Base-by-base conservation (phyloP, 2,797 vertebrate genomes). In the Anas capensis region DNA sequence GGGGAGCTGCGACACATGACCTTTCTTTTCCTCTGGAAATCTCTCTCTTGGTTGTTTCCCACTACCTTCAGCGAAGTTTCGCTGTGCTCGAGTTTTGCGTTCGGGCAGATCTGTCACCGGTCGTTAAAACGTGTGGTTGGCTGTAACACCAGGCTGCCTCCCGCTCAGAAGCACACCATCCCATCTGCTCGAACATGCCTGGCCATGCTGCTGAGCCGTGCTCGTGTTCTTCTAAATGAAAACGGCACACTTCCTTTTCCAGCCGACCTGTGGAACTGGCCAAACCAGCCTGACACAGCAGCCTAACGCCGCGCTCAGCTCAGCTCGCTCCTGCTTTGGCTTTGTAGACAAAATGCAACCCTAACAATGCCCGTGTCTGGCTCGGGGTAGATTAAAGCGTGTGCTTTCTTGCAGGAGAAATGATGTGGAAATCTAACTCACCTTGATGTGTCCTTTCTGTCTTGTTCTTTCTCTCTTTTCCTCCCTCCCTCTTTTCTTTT, bases 371-470 rank as follows among this genome's bases (percentile, higher is more conserved):
- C 77, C 68, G 86, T 91, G 90, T 96, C 95, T 97, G 92, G 96
- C 97, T 98, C 53, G 5, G 73, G 88, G 88, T 97, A 97, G 97
- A 97, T 97, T 97, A 97, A 98, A 98, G 96, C 97, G 46, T 97
- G 98, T 97, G 97, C 97, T 97, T 97, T 97, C 97, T 97, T 97
- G 97, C 95, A 96, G 97, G 94, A 97, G 97, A 98, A 98, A 98
- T 97, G 84, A 98, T 98, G 98, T 98, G 98, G 98, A 99, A 99
- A 98, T 98, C 94, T 98, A 98, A 98, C 98, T 99, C 97, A 98
- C 98, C 98, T 99, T 98, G 97, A 98, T 98, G 97, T 98, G 98
- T 97, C 97, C 97, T 97, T 93, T 98, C 98, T 97, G 97, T 97
- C 96, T 97, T 93, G 91, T 96, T 92, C 92, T 86, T 86, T 91